Base-by-base conservation (phyloP, 2,797 vertebrate species). In the Pipistrellus pygmaeus region DNA sequence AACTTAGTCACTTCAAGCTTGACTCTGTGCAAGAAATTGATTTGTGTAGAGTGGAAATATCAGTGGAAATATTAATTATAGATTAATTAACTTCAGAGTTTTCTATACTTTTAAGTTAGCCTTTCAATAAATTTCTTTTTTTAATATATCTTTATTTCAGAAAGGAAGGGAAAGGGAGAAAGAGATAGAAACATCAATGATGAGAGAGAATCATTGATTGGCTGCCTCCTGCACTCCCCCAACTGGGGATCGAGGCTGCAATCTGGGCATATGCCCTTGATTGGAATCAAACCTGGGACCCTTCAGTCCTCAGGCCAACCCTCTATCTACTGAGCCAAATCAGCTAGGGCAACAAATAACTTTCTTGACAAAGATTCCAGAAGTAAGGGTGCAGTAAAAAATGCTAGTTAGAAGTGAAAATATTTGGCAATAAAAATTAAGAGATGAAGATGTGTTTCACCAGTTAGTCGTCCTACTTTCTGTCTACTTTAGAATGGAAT, bases 81-180 rank as follows among this genome's bases (percentile, higher is more conserved):
- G 69, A n/a, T 87, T 21, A 32, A 53, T 85, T 69, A 85, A 53
- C 51, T 83, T 90, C 12, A 77, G 48, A 68, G 17, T 88, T 85
- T 82, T 84, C 27, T 76, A 8, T 69, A 18, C n/a, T 48, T 86
- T 92, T 25, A 20, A 15, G 25, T 87, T 89, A 64, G 62, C 5
- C 69, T 94, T 90, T 81, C 41, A 91, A 38, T 41, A 85, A 66
- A 35, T 95, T 69, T 85, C 41, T 73, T 88, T 30, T 57, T 62
- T 30, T 6, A 30, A 25, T 25, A 60, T 13, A 60, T 60, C 27
- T 60, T 60, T 60, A 72, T 73, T 18, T 17, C 32, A 83, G 27
- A 62, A 30, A 62, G 60, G 60, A 27, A 60, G 57, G 57, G 25
- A 60, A 27, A 60, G 27, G 60, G 60, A 30, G 60, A 60, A 17